Evolutionary conservation across 2,888 invertebrate species (phyloP), one percentile per base, ranked within the genome.

Genomic region (Nomada ruficornis): DNA sequence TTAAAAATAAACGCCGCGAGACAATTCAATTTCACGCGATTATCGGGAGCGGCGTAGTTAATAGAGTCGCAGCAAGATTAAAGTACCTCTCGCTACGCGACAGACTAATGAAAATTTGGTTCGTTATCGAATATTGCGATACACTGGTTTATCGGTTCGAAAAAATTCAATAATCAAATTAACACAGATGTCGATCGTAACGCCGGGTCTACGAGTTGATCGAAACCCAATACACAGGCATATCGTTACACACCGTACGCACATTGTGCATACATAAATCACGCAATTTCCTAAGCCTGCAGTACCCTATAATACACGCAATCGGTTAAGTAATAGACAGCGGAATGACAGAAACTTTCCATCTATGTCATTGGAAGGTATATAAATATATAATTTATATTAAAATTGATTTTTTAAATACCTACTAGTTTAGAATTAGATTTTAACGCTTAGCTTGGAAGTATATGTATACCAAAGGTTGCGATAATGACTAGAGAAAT

Each of bases 21-120:
- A 82, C 70, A 82, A 82, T 82, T 82, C 64, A 80, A 82, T 80
- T 82, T 67, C 44, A 52, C 11, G 54, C 69, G 60, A 75, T 80
- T 82, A 82, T 75, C 75, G 74, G 23, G 65, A 80, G 42, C 60
- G 72, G 69, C n/a, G 81, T 69, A 69, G 76, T 82, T 81, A 81
- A 77, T 77, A 72, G 63, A 76, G 72, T 59, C 54, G 77, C 50
- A 60, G 26, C 80, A 69, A 77, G 64, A 81, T 81, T 82, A 81
- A 81, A 81, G 82, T 76, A 70, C 71, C 75, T 29, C 64, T 62
- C 54, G 69, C 59, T 60, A 42, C 62, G 64, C 54, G 69, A 68
- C 42, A 13, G 52, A 64, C 70, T 69, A 82, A 82, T 73, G 70
- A 72, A 82, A 83, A 74, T 74, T 83, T 57, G 62, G 65, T 77